A percentile compares a stretch with the other conserved stretches of the same genome.
Evolutionary conservation across 2,888 invertebrate genomes (phyloP).

Genomic region (Amblyteles armatorius): DNA sequence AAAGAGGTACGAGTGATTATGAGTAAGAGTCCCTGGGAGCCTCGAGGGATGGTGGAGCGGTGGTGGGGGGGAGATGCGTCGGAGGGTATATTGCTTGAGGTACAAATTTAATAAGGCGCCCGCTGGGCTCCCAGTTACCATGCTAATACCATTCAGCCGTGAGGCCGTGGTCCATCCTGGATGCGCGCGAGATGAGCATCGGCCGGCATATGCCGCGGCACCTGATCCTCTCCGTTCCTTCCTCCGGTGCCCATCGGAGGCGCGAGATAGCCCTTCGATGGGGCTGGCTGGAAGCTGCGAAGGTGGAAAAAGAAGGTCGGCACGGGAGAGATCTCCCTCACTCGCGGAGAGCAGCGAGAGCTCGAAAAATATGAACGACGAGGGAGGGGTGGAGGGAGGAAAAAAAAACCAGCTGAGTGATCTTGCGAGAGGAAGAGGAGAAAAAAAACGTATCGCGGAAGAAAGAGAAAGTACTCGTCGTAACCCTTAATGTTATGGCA

Average conservation of each 20-base stretch:
- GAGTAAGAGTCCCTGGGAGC: neutral
- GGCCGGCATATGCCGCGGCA: slow-evolving; percentile 14
- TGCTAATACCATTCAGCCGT: slow-evolving; percentile 79
- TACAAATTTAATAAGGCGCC: slow-evolving; percentile 82
- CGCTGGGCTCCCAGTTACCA: slow-evolving; percentile 80
- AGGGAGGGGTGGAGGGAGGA: slow-evolving; percentile 47
- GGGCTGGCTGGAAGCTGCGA: neutral
- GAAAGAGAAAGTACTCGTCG: slow-evolving; percentile 70
- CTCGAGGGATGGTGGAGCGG: neutral
- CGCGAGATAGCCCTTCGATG: slow-evolving; percentile 15
- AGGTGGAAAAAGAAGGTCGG: slow-evolving; percentile 15
- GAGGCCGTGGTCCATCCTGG: slow-evolving; percentile 18
- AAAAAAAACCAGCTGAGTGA: slow-evolving; percentile 20
- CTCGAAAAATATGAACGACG: slow-evolving; percentile 56
- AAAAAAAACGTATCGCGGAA: slow-evolving; percentile 39
- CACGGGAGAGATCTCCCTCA: neutral
- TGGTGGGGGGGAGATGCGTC: neutral
- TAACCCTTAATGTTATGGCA: slow-evolving; percentile 80
- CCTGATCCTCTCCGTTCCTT: slow-evolving; percentile 20
- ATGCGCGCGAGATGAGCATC: slow-evolving; percentile 4
- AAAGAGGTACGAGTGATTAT: slow-evolving; percentile 6
- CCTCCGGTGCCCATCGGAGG: neutral
- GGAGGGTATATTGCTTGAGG: slow-evolving; percentile 76
- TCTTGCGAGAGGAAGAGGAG: slow-evolving; percentile 33
- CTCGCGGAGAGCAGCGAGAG: slow-evolving; percentile 8